Evolutionary conservation across 30 jellyfish, hydroid and myxozoan genomes (phyloP).

Genomic region (Aurelia coerulea): DNA sequence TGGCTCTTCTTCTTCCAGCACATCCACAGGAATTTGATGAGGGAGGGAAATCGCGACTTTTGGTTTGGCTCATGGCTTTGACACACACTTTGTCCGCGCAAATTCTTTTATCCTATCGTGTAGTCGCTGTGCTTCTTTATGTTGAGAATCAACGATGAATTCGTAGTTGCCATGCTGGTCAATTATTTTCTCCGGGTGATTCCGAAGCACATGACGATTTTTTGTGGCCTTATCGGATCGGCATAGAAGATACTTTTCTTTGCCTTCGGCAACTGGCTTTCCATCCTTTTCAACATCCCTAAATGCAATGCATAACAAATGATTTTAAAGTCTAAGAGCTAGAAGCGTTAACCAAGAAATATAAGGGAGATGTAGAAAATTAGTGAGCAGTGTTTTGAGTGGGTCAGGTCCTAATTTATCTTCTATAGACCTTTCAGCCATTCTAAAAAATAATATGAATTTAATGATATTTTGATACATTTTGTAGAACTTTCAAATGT

Average conservation of each 20-base stretch:
- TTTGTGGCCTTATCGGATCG: background rate
- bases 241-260: background rate
- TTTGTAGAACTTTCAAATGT: too few species aligned
- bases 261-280: background rate
- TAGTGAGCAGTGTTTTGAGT: too few species aligned
- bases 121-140: background rate
- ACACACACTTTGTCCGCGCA: background rate
- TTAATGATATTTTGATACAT: too few species aligned
- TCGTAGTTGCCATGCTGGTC: background rate
- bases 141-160: background rate
- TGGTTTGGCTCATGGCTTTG: background rate
- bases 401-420: too few species aligned
- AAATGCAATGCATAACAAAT: background rate
- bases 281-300: background rate
- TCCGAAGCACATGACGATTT: conserved; percentile 4
- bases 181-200: background rate
- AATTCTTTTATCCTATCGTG: too few species aligned
- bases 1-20: background rate
- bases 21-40: background rate
- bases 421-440: too few species aligned
- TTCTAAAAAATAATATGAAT: too few species aligned
- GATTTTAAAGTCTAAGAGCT: too few species aligned
- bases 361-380: too few species aligned
- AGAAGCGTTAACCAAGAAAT: too few species aligned
- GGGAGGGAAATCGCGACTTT: too few species aligned